A percentile compares a stretch with the other conserved stretches of the same genome.
These are phyloP conservation scores for Drosophila tani DNA, from an alignment of 1,140 invertebrate species.

Conservation along the genomic window DNA sequence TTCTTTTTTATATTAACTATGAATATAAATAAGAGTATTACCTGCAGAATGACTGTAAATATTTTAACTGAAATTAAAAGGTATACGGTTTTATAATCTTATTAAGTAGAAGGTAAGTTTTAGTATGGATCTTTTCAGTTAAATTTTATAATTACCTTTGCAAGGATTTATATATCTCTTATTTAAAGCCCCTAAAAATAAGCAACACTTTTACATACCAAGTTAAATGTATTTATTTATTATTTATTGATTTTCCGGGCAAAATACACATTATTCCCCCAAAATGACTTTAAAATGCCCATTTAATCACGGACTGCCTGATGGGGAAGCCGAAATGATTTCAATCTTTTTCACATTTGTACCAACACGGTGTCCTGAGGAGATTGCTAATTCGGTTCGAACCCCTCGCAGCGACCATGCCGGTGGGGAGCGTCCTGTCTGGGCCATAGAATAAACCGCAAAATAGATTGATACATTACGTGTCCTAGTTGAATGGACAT, in stretches of 20 bases:
- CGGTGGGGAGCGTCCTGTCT: slow-evolving; percentile 19
- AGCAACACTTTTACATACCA: too few species aligned
- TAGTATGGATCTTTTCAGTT: too few species aligned
- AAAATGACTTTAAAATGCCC: slow-evolving; percentile 1
- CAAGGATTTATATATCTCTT: too few species aligned
- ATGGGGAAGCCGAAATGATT: slow-evolving; percentile 6
- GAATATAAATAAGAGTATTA: too few species aligned
- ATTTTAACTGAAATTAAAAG: too few species aligned
- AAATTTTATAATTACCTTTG: too few species aligned
- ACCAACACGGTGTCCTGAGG: slow-evolving; percentile 36
- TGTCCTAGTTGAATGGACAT: slow-evolving; percentile 63
- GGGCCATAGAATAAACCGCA: slow-evolving; percentile 59
- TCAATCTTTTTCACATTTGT: slow-evolving; percentile 41
- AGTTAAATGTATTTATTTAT: too few species aligned
- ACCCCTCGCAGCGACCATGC: slow-evolving; percentile 24
- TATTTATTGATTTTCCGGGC: not conserved
- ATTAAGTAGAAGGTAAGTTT: too few species aligned
- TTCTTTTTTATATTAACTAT: too few species aligned
- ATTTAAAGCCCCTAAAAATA: too few species aligned
- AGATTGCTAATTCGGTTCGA: slow-evolving; percentile 51
- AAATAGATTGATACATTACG: slow-evolving; percentile 79
- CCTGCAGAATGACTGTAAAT: too few species aligned
- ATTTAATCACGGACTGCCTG: slow-evolving; percentile 16
- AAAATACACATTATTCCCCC: not conserved
- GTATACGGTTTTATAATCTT: too few species aligned